Percentiles rank a stretch among this genome's conserved stretches.
Conservation (phyloP, 2,113 vertebrate genomes). For the Brachyhypopomus occidentalis region DNA sequence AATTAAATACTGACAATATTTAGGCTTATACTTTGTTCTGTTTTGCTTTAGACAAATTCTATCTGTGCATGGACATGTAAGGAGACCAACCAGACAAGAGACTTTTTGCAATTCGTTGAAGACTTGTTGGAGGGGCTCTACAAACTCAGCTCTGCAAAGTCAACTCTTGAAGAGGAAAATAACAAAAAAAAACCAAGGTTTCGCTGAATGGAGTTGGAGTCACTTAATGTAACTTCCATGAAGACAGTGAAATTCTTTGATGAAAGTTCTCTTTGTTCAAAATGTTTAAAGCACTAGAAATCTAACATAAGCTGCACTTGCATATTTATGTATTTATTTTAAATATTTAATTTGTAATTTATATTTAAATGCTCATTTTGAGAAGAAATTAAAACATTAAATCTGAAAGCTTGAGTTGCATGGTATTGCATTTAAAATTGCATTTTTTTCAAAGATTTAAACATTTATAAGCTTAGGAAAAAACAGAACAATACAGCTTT, state of each 20-base stretch:
- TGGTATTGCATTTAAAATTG: neutral
- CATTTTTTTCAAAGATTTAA: neutral
- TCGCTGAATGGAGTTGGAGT: neutral
- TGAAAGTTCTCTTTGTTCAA: conserved; percentile 16
- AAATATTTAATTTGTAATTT: conserved; percentile 62
- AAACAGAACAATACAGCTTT: neutral
- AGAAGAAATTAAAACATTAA: conserved; percentile 24
- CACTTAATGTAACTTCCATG: conserved; percentile 49
- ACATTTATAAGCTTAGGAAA: neutral
- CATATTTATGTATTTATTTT: conserved; percentile 53
- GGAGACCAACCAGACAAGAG: neutral
- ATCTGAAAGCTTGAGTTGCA: conserved; percentile 15
- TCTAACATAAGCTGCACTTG: conserved; percentile 49
- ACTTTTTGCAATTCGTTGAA: accelerated
- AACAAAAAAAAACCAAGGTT: neutral
- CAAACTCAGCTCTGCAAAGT: neutral
- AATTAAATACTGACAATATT: neutral
- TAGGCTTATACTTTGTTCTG: too few relatives aligned
- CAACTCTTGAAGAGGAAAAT: too few relatives aligned
- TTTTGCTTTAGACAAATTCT: neutral
- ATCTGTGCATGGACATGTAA: neutral
- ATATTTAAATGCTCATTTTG: conserved; percentile 23
- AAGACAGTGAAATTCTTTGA: conserved; percentile 33
- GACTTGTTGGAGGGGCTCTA: accelerated
- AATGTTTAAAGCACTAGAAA: conserved; percentile 43